Conservation (phyloP, 2,113 vertebrate species). For the Hystrix cristata region DNA sequence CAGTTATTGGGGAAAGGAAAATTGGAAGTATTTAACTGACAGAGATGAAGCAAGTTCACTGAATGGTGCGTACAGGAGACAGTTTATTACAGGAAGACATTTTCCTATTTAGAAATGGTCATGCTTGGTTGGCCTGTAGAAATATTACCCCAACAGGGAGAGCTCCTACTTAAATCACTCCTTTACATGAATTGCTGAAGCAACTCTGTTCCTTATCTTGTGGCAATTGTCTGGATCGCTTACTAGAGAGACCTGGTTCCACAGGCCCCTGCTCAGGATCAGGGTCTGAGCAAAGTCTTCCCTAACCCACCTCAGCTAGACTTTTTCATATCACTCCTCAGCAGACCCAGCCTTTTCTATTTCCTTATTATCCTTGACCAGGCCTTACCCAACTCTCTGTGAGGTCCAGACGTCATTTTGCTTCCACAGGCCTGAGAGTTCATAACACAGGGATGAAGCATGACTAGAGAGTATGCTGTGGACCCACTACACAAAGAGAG, state of each 20-base stretch:
- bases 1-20: background rate
- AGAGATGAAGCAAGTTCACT: conserved; percentile 29
- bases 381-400: background rate
- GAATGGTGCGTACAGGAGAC: background rate
- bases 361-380: background rate
- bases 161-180: background rate
- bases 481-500: fast-evolving
- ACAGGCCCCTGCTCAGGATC: background rate
- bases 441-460: background rate
- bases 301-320: background rate
- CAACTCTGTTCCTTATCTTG: background rate
- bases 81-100: conserved; percentile 29
- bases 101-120: conserved; percentile 58
- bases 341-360: background rate
- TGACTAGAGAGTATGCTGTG: background rate
- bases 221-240: background rate
- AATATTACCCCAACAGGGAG: conserved; percentile 21
- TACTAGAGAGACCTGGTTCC: background rate
- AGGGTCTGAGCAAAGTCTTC: background rate
- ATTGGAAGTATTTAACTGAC: conserved; percentile 30
- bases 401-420: background rate
- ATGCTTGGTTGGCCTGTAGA: conserved; percentile 57
- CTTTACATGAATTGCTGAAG: background rate
- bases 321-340: background rate
- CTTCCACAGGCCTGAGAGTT: background rate